These are phyloP conservation scores for Falco rusticolus DNA, from an alignment of 2,797 vertebrate species.

Conservation along the genomic window DNA sequence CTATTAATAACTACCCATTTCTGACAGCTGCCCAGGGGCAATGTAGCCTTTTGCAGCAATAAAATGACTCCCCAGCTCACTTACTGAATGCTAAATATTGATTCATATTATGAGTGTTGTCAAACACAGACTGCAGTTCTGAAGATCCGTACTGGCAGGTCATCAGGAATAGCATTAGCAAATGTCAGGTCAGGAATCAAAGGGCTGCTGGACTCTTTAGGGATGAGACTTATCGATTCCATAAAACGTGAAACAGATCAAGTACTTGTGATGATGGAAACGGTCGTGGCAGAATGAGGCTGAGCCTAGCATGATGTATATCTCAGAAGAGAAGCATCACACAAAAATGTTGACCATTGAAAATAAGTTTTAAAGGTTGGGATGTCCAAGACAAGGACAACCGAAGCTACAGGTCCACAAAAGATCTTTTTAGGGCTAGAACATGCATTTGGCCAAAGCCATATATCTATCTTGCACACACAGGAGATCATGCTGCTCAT, in stretches of 20 bases:
- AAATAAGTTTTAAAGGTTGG: constrained; percentile 58
- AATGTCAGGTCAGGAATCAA: constrained; percentile 84
- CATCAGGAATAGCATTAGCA: constrained; percentile 84
- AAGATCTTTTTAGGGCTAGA: constrained; percentile 22
- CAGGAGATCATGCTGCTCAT: neutral
- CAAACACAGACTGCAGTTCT: constrained; percentile 82
- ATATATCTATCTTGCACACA: neutral
- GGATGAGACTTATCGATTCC: constrained; percentile 83
- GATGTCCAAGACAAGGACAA: constrained; percentile 33
- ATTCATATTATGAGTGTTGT: constrained; percentile 88
- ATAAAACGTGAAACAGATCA: constrained; percentile 82
- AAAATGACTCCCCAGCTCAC: constrained; percentile 83
- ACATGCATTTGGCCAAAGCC: constrained; percentile 6
- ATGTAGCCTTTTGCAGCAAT: constrained; percentile 80
- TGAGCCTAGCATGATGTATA: constrained; percentile 68
- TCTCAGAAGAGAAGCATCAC: constrained; percentile 55
- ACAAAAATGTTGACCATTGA: constrained; percentile 49
- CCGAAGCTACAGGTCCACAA: neutral
- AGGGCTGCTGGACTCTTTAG: constrained; percentile 82
- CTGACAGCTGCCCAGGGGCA: constrained; percentile 85
- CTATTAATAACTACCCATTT: constrained; percentile 87
- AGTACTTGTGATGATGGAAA: constrained; percentile 79
- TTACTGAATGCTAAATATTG: constrained; percentile 87
- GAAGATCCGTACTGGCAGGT: constrained; percentile 82
- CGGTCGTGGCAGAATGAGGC: constrained; percentile 82